Evolutionary conservation across 2,888 invertebrate species (phyloP), one percentile per base, ranked within the genome.

Genomic region (Hofmannophila pseudospretella): DNA sequence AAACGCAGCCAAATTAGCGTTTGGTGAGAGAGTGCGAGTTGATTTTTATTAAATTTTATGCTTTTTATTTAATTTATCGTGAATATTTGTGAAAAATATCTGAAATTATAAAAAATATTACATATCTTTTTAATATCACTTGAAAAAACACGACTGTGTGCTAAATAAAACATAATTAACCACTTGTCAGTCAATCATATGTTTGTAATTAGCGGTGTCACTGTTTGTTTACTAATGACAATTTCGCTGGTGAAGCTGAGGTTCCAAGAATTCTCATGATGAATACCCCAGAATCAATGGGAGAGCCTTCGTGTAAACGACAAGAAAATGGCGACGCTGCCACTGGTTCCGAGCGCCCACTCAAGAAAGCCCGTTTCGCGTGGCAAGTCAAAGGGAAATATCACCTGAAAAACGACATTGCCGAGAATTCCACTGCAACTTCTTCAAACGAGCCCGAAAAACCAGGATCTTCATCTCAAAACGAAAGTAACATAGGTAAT

Each of bases 351-450:
- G 88, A 89, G 56, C 88, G 89, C 72, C 90, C 90, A 59, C 80
- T 90, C 51, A 91, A 91, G 68, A 91, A 91, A 72, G 91, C 91
- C 40, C 82, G 89, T 54, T 91, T 89, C 72, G 86, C 90, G 37
- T 91, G 91, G 91, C 90, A 91, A 84, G 88, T 91, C 41, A 91
- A 91, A 74, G 91, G 91, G 27, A 87, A 89, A 82, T 88, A 89
- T 63, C 89, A 90, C 62, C 67, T 90, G 47, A 90, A 87, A 72
- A 85, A 86, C 45, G 78, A 79, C 42, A 45, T 54, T 37, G 47
- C 60, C 14, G 68, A 65, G 19, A 41, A 39, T 22, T 47, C 46
- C 22, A 58, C 57, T 39, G 23, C 50, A 31, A 33, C 49, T 10
- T 31, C 44, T 13, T 34, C 48, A 9, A 50, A 37, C 14, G 65